phyloP scores from a whole-genome alignment of 2,888 invertebrate species.

The Nephrotoma appendiculata region DNA sequence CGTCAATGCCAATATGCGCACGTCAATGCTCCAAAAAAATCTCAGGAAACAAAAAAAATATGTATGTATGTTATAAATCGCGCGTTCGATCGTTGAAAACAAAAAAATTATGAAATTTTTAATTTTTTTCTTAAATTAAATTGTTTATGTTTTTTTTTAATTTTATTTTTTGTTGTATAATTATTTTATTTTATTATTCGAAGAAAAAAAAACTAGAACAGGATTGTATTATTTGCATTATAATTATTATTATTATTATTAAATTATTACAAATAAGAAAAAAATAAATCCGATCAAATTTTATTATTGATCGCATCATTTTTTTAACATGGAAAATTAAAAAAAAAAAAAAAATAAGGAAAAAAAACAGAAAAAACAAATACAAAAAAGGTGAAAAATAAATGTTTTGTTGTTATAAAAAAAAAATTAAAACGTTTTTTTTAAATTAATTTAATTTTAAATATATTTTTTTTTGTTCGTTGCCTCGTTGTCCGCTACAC shows the following conservation, averaged over 20 bases:
- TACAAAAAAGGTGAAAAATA: constrained; percentile 13
- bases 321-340: constrained; percentile 2
- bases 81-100: neutral
- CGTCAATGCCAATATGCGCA: neutral
- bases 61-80: neutral
- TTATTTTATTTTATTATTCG: neutral
- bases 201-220: neutral
- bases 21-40: neutral
- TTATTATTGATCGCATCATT: constrained; percentile 7
- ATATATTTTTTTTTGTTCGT: neutral
- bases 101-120: neutral
- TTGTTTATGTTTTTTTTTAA: neutral
- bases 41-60: neutral
- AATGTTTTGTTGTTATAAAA: constrained; percentile 22
- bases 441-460: neutral
- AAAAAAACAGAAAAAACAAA: neutral
- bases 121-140: neutral
- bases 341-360: neutral
- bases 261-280: constrained; percentile 12
- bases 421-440: constrained; percentile 10
- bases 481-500: neutral
- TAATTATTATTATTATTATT: constrained; percentile 4
- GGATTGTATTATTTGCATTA: neutral
- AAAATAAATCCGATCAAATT: constrained; percentile 11
- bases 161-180: neutral